Evolutionary conservation across 1,140 invertebrate genomes (phyloP).

Genomic region (Pinna nobilis): DNA sequence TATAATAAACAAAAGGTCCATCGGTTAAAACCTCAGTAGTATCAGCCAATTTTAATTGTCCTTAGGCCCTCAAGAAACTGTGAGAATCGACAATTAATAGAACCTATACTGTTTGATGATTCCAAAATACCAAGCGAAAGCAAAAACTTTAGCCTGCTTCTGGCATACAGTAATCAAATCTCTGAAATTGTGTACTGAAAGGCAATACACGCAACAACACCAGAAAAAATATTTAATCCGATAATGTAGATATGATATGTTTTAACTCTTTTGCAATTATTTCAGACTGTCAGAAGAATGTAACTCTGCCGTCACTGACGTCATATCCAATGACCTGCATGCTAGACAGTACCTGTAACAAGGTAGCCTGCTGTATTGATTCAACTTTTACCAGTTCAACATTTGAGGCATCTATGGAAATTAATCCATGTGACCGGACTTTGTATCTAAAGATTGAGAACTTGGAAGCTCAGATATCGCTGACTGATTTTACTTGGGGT

Average conservation of each 20-base stretch:
- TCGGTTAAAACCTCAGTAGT: too few species aligned
- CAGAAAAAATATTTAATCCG: background rate
- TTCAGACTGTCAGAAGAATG: background rate
- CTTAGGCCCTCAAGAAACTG: too few species aligned
- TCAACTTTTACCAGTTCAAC: slow-evolving; percentile 5
- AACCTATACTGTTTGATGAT: too few species aligned
- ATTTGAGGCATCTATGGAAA: slow-evolving; percentile 8
- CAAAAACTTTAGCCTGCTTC: too few species aligned
- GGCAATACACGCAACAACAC: too few species aligned
- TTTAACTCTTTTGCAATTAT: background rate
- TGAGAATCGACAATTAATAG: too few species aligned
- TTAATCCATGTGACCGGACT: slow-evolving; percentile 16
- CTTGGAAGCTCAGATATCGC: slow-evolving; percentile 14
- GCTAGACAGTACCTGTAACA: slow-evolving; percentile 18
- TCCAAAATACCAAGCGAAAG: too few species aligned
- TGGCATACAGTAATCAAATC: too few species aligned
- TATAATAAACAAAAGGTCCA: too few species aligned
- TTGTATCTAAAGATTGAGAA: slow-evolving; percentile 22
- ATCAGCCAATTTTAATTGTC: too few species aligned
- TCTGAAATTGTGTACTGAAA: too few species aligned
- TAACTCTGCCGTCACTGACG: background rate
- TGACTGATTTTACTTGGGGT: slow-evolving; percentile 14
- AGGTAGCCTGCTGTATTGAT: slow-evolving; percentile 22
- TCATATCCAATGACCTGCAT: slow-evolving; percentile 5
- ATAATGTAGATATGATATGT: background rate